Base-by-base conservation (phyloP, 2,888 invertebrate species). In the Ormyrus labotus region DNA sequence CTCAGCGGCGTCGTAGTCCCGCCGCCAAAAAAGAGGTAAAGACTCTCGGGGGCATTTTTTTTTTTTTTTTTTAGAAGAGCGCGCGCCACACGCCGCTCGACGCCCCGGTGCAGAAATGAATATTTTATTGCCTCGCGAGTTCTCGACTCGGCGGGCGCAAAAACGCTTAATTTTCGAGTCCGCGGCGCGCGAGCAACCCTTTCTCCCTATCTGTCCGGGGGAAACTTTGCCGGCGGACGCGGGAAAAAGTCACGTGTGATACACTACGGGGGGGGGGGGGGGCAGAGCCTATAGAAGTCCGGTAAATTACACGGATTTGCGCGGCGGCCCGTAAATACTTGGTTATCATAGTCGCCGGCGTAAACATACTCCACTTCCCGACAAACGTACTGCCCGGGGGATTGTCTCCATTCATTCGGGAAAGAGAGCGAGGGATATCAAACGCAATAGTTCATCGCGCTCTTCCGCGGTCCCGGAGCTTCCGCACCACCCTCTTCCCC, bases 371-470 rank as follows among this genome's bases (percentile, higher is more conserved):
- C 34, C 34, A 34, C 34, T 34, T 34, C 34, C 34, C 34, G 34
- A 34, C 34, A 84, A 83, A 84, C 85, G 85, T 87, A 83, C 85
- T 65, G 80, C 57, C 4, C 63, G 78, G 64, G 75, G 55, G 72
- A 57, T 72, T 65, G 67, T 86, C 88, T 87, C 88, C 87, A 88
- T 89, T 89, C 89, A 88, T 87, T 86, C 86, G 85, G 34, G 34
- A 34, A 34, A 34, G 34, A 84, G 85, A 9, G n/a, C 34, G 34
- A 2, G 9, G 87, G 87, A 87, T 89, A 89, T 89, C 89, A 89
- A 89, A 89, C 87, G 89, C 88, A 89, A 89, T 89, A 88, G 88
- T 88, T 89, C 89, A 88, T 34, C 83, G 83, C 82, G 61, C 50
- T 48, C 9, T 34, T 34, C 45, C 53, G 13, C 47, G 50, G 57